phyloP scores from a whole-genome alignment of 2,113 vertebrate genomes.

The Percina caprodes region DNA sequence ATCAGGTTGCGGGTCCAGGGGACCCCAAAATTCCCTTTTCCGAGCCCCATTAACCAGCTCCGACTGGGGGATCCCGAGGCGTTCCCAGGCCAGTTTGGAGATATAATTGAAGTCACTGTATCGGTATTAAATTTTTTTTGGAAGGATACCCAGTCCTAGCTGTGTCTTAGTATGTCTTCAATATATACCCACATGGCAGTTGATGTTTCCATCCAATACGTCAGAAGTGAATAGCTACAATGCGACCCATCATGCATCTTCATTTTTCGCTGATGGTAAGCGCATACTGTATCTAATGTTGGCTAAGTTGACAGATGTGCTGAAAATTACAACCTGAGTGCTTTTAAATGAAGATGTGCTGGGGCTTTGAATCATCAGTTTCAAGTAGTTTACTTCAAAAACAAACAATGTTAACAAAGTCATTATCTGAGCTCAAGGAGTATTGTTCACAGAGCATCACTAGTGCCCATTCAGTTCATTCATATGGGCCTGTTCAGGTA shows the following conservation, averaged over 20 bases:
- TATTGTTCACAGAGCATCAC: constrained; percentile 37
- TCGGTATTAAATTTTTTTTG: no score
- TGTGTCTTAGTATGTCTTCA: neutral
- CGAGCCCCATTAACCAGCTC: no score
- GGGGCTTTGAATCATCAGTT: constrained; percentile 56
- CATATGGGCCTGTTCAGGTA: constrained; percentile 49
- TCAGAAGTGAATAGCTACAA: neutral
- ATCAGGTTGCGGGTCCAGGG: no score
- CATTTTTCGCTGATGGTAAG: neutral
- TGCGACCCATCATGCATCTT: neutral
- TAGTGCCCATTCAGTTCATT: constrained; percentile 60
- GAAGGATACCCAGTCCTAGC: neutral
- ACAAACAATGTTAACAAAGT: constrained; percentile 52
- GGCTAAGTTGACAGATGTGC: constrained; percentile 42
- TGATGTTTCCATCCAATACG: neutral
- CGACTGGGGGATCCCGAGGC: no score
- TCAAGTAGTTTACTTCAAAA: constrained; percentile 69
- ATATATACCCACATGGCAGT: neutral
- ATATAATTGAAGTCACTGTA: no score
- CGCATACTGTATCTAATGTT: neutral
- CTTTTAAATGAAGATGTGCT: constrained; percentile 52
- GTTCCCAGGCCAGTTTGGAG: no score
- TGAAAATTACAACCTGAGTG: constrained; percentile 63
- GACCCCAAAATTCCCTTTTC: no score
- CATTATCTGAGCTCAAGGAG: constrained; percentile 47